A percentile compares a stretch with the other conserved stretches of the same genome.
Evolutionary conservation across 2,888 invertebrate genomes (phyloP).

Genomic region (Masnerella sp.): DNA sequence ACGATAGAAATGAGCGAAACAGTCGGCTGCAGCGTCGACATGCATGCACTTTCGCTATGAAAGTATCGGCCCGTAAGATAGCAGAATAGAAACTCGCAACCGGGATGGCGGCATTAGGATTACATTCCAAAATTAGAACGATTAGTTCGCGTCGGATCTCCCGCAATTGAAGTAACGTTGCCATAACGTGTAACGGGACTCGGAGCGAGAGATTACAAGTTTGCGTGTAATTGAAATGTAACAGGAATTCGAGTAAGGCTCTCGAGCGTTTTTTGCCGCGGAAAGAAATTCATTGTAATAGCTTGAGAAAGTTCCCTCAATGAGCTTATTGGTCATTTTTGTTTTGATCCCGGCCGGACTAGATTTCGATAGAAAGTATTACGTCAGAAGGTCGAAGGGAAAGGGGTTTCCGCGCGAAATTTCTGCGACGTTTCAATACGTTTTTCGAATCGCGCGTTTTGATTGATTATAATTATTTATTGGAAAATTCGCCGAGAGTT

Average conservation of each 20-base stretch:
- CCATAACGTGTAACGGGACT: conserved; percentile 53
- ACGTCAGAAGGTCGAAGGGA: conserved; percentile 43
- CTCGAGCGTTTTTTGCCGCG: conserved; percentile 32
- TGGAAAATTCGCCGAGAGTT: no score
- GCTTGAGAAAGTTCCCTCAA: conserved; percentile 38
- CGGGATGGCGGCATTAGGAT: conserved; percentile 46
- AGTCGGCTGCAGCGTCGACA: conserved; percentile 28
- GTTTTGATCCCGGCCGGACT: conserved; percentile 25
- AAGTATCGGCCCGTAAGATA: conserved; percentile 43
- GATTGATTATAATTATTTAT: no score
- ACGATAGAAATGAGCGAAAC: conserved; percentile 47
- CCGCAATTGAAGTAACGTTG: conserved; percentile 49
- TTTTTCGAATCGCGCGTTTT: no score
- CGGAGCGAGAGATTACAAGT: conserved; percentile 50
- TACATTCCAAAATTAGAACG: conserved; percentile 59
- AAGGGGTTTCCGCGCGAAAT: neutral
- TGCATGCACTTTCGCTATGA: conserved; percentile 58
- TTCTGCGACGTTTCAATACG: no score
- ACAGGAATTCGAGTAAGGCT: conserved; percentile 44
- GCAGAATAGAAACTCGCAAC: conserved; percentile 53
- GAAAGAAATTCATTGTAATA: conserved; percentile 50
- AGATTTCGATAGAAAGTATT: conserved; percentile 52
- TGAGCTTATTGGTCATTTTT: conserved; percentile 43
- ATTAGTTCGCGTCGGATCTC: conserved; percentile 43
- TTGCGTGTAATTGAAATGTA: conserved; percentile 58